phyloP scores from a whole-genome alignment of 2,113 vertebrate species.

The Saccopteryx leptura region DNA sequence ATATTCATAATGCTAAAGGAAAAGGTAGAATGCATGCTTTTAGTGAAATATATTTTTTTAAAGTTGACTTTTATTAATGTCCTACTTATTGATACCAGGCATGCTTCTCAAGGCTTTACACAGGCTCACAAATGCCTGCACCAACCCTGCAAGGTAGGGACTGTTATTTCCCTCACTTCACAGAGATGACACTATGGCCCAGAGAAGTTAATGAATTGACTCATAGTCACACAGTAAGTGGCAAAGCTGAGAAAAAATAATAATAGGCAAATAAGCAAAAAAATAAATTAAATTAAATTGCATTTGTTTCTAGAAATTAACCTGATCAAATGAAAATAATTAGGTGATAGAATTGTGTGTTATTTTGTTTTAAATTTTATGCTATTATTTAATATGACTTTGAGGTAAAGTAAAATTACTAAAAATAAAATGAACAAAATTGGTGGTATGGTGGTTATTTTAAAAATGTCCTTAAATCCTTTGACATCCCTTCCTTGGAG shows the following conservation, averaged over 20 bases:
- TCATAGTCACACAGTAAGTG: not conserved
- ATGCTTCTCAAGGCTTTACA: not conserved
- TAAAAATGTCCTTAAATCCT: not conserved
- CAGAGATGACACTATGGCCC: not conserved
- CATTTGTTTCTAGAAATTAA: not conserved
- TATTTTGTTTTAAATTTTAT: not conserved
- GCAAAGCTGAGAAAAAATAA: not conserved
- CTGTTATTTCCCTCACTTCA: not conserved
- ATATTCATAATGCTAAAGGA: not conserved
- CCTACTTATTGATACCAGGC: not conserved
- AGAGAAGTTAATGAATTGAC: not conserved
- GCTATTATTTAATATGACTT: slow-evolving; percentile 13
- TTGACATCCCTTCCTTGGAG: not conserved
- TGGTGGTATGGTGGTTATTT: not conserved
- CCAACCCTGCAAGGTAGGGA: not conserved
- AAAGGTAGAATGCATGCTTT: not conserved
- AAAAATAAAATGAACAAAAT: not conserved
- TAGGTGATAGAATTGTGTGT: not conserved
- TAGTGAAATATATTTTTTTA: not conserved
- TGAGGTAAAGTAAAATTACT: slow-evolving; percentile 30
- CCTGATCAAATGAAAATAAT: not conserved
- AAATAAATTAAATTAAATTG: not conserved
- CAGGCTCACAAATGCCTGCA: not conserved
- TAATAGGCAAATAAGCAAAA: not conserved
- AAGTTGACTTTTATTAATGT: not conserved